phyloP scores from a whole-genome alignment of 2,888 invertebrate genomes.

The Trilocha varians region DNA sequence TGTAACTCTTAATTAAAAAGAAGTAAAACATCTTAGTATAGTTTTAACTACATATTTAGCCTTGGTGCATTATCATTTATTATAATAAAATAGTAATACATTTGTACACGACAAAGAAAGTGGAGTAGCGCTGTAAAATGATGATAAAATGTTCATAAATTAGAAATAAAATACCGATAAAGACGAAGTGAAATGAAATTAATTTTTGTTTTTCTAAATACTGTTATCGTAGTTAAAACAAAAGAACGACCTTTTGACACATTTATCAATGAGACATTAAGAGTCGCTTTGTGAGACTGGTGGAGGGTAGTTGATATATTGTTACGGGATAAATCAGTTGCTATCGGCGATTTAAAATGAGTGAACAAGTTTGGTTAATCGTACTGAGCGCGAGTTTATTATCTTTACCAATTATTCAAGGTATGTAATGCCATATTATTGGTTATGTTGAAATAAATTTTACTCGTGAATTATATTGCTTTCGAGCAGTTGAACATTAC shows the following conservation, averaged over 20 bases:
- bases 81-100: no score
- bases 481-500: no score
- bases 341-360: conserved; percentile 19
- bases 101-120: no score
- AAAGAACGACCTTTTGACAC: conserved; percentile 27
- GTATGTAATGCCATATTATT: conserved; percentile 9
- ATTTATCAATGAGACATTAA: conserved; percentile 16
- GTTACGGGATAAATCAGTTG: conserved; percentile 1
- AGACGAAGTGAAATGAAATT: not conserved
- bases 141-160: not conserved
- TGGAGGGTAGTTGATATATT: conserved; percentile 26
- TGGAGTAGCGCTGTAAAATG: no score
- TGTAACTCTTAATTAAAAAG: no score
- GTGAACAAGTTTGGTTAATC: conserved; percentile 8
- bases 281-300: no score
- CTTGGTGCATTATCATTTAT: no score
- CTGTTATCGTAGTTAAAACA: conserved; percentile 15
- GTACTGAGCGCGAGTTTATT: conserved; percentile 7
- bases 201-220: not conserved
- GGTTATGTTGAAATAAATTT: not conserved
- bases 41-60: no score
- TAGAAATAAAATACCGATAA: no score
- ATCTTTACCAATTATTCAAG: conserved; percentile 9
- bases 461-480: not conserved
- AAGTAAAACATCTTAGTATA: no score